These are phyloP conservation scores for Ceramica pisi DNA, from an alignment of 2,888 invertebrate species.

Conservation along the genomic window DNA sequence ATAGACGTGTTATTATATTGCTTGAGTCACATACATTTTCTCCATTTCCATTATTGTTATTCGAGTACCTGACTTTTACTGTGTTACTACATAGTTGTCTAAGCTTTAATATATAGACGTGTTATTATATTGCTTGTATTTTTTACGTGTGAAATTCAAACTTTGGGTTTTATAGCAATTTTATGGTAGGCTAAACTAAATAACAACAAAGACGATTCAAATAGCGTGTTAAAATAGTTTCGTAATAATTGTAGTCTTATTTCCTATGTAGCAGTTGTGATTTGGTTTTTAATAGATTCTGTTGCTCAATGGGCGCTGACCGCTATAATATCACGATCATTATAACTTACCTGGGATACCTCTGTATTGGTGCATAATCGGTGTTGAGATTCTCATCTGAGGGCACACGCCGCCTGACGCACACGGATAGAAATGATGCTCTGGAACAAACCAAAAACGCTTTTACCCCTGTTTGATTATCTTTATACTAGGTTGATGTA, in stretches of 20 bases:
- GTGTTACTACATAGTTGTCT: not conserved
- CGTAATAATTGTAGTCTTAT: not conserved
- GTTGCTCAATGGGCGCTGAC: conserved; percentile 21
- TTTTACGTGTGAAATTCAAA: too few relatives aligned
- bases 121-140: too few relatives aligned
- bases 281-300: not conserved
- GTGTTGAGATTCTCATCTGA: conserved; percentile 96
- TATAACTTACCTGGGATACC: conserved; percentile 92
- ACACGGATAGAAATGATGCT: conserved; percentile 95
- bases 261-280: not conserved
- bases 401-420: conserved; percentile 96
- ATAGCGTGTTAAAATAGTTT: not conserved
- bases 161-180: too few relatives aligned
- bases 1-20: not conserved
- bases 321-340: conserved; percentile 1
- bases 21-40: too few relatives aligned
- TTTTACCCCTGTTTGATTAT: not conserved
- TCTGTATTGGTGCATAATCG: conserved; percentile 95
- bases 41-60: not conserved
- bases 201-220: not conserved
- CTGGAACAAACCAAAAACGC: conserved; percentile 75
- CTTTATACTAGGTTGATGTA: not conserved
- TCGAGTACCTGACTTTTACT: too few relatives aligned
- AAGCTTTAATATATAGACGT: not conserved
- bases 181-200: too few relatives aligned